These are phyloP conservation scores for Gallinago jamesoni DNA, from an alignment of 2,113 vertebrate species.

Conservation along the genomic window DNA sequence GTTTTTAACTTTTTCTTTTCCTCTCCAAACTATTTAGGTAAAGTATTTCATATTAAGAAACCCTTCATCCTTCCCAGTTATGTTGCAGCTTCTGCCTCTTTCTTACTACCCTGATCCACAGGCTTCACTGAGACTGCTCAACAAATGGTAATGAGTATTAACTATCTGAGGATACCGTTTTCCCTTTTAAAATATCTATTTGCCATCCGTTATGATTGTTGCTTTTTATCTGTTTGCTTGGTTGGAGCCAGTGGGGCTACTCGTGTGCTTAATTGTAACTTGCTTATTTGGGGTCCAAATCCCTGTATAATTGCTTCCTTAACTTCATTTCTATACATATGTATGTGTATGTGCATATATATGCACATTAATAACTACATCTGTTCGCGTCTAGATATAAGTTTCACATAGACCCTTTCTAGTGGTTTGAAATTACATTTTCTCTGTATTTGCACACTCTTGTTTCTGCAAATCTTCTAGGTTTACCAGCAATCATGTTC, in stretches of 20 bases:
- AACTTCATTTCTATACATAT: background rate
- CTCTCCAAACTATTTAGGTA: constrained; percentile 73
- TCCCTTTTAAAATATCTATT: background rate
- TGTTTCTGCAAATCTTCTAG: background rate
- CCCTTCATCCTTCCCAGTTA: constrained; percentile 87
- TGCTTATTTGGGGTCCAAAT: background rate
- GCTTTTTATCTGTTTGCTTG: background rate
- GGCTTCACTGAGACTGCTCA: constrained; percentile 84
- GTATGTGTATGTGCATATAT: background rate
- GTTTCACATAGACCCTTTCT: background rate
- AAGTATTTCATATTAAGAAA: constrained; percentile 90
- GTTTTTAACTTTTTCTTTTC: constrained; percentile 45
- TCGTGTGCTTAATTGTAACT: background rate
- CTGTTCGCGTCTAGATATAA: background rate
- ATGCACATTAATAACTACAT: background rate
- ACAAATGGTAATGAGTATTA: constrained; percentile 85
- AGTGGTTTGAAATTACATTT: background rate
- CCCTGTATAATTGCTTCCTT: background rate
- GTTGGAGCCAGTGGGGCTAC: background rate
- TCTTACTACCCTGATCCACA: constrained; percentile 88
- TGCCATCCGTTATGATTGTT: background rate
- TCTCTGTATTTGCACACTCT: background rate
- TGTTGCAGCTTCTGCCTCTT: constrained; percentile 88
- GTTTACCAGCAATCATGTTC: background rate
- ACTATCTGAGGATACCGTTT: background rate